phyloP scores from a whole-genome alignment of 2,113 vertebrate species.

The Corythaeola cristata region DNA sequence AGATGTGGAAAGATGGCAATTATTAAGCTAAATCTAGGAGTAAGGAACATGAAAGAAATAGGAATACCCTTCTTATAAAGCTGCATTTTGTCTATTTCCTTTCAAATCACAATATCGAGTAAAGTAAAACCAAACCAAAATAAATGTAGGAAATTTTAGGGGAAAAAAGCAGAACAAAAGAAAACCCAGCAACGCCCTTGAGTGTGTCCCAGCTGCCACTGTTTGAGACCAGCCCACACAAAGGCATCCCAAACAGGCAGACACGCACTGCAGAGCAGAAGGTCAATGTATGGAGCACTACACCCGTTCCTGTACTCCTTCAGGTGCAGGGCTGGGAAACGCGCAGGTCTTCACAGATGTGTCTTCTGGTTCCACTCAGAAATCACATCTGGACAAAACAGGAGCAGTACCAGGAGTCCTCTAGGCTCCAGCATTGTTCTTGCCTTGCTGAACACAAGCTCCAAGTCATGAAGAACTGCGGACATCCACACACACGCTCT shows the following conservation, averaged over 20 bases:
- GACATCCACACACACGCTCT: rapidly evolving
- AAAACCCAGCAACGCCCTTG: neutral
- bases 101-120: neutral
- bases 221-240: neutral
- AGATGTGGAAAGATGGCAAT: neutral
- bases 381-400: neutral
- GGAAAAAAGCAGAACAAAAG: neutral
- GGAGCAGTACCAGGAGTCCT: neutral
- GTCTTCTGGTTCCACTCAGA: neutral
- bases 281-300: rapidly evolving
- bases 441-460: neutral
- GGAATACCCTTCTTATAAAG: neutral
- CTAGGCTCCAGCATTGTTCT: neutral
- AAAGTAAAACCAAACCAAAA: neutral
- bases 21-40: neutral
- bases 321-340: rapidly evolving
- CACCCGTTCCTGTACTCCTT: rapidly evolving
- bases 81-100: neutral
- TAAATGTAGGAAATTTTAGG: neutral
- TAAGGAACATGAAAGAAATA: neutral
- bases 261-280: neutral
- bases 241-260: neutral
- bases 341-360: neutral
- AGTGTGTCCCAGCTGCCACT: neutral
- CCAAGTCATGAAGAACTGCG: neutral